A percentile compares a stretch with the other conserved stretches of the same genome.
Evolutionary conservation across 2,888 invertebrate species (phyloP).

Genomic region (Leucozona laternaria): DNA sequence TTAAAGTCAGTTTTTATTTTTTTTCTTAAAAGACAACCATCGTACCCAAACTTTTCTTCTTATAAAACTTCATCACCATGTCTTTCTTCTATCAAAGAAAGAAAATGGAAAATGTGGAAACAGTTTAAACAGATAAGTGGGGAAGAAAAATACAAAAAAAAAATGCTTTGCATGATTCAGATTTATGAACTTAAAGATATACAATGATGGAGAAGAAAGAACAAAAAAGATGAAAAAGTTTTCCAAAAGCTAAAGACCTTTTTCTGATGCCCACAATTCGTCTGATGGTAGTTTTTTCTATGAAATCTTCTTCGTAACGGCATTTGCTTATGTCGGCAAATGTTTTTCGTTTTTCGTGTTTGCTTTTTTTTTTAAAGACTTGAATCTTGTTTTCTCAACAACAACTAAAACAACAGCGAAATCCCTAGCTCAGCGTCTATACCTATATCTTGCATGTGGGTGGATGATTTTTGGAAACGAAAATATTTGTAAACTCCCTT

Average conservation of each 20-base stretch:
- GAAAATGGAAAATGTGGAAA: constrained; percentile 13
- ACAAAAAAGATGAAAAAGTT: constrained; percentile 24
- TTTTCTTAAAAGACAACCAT: constrained; percentile 12
- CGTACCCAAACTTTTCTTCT: neutral
- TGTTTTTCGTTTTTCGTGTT: constrained; percentile 49
- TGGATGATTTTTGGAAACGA: constrained; percentile 50
- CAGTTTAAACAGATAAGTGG: neutral
- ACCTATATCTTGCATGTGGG: constrained; percentile 48
- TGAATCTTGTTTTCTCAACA: constrained; percentile 58
- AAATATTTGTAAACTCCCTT: constrained; percentile 47
- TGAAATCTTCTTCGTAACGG: constrained; percentile 8
- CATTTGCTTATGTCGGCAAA: constrained; percentile 73
- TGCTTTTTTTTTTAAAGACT: constrained; percentile 37
- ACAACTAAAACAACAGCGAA: constrained; percentile 33
- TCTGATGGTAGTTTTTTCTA: neutral
- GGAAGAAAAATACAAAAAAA: neutral
- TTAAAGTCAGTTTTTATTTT: constrained; percentile 48
- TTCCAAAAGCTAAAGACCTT: constrained; percentile 20
- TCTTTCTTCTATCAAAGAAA: neutral
- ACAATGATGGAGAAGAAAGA: constrained; percentile 32
- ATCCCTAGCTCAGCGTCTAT: constrained; percentile 48
- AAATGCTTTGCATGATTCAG: constrained; percentile 52
- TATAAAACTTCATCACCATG: neutral
- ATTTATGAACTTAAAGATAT: constrained; percentile 66
- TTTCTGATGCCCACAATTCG: neutral